Percentiles rank a stretch among this genome's conserved stretches.
Evolutionary conservation across 2,113 vertebrate genomes (phyloP).

Genomic region (Gadus chalcogrammus): DNA sequence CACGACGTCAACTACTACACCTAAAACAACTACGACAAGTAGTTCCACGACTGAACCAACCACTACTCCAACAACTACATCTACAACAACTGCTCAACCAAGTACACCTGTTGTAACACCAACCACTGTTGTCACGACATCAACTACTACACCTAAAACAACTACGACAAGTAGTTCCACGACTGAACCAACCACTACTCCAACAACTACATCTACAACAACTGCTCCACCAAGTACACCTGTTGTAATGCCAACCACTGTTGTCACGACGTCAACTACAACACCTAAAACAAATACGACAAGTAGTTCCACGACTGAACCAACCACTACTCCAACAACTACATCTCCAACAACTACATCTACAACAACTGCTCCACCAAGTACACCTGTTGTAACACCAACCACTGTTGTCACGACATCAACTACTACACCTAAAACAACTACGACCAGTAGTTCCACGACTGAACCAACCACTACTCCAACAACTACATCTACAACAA

Average conservation of each 20-base stretch:
- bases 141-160: neutral
- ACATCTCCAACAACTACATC: no score
- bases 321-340: neutral
- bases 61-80: no score
- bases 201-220: no score
- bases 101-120: constrained; percentile 8
- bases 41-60: accelerated
- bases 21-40: no score
- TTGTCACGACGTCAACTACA: neutral
- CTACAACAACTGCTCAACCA: neutral
- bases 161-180: no score
- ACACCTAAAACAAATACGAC: no score
- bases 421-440: no score
- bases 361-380: neutral
- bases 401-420: no score
- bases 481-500: neutral
- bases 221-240: neutral
- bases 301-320: no score
- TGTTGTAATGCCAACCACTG: no score
- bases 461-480: neutral
- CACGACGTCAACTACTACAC: no score
- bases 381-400: neutral
- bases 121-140: neutral
- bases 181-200: no score
- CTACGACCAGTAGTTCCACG: constrained; percentile 2